Evolutionary conservation across 2,888 invertebrate genomes (phyloP).

Genomic region (Allacma fusca): DNA sequence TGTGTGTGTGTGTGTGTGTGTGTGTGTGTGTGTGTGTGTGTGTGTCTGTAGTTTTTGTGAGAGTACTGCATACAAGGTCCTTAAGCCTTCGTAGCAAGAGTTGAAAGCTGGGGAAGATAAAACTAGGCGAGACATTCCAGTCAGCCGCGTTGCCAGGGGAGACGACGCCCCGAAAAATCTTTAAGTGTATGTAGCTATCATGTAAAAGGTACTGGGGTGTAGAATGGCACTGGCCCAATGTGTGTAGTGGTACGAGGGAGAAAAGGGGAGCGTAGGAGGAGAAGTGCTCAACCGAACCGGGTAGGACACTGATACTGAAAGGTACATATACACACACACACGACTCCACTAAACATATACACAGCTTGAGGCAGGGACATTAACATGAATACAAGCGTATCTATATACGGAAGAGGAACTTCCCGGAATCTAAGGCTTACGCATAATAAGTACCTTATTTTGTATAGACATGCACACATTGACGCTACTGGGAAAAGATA

Average conservation of each 20-base stretch:
- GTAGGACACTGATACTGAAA: neutral
- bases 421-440: neutral
- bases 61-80: neutral
- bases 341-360: constrained; percentile 7
- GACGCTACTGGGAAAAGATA: constrained; percentile 3
- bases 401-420: constrained; percentile 10
- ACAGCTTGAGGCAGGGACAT: constrained; percentile 12
- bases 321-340: neutral
- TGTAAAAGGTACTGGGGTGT: neutral
- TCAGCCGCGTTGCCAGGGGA: constrained; percentile 40
- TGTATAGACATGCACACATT: neutral
- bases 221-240: neutral
- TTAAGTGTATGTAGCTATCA: neutral
- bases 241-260: neutral
- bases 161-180: constrained; percentile 33
- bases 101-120: constrained; percentile 30
- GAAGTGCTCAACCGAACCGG: constrained; percentile 16
- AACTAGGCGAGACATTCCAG: constrained; percentile 49
- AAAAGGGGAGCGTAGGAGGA: constrained; percentile 11
- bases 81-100: constrained; percentile 2
- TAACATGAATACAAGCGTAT: constrained; percentile 9
- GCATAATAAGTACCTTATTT: neutral
- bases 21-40: too few species aligned
- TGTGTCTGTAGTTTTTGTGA: too few species aligned
- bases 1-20: too few species aligned